These are phyloP conservation scores for Tetrapedia diversipes DNA, from an alignment of 2,888 invertebrate genomes.

Conservation along the genomic window DNA sequence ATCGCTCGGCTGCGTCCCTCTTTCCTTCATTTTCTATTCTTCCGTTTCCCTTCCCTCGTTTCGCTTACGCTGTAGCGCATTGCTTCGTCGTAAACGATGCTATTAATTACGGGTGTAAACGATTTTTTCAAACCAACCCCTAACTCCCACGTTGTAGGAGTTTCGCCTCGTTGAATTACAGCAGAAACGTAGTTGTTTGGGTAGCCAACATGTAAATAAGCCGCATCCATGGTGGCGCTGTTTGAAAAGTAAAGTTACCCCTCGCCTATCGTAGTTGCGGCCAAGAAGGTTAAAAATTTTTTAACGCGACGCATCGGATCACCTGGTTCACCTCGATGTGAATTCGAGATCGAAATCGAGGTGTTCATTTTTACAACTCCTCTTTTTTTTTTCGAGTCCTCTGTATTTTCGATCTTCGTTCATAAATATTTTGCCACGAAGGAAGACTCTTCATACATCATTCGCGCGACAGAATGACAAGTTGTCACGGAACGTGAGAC, in stretches of 20 bases:
- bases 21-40: neutral
- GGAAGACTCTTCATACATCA: neutral
- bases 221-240: neutral
- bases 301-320: slow-evolving; percentile 14
- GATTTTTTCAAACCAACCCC: slow-evolving; percentile 39
- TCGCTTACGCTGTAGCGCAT: slow-evolving; percentile 14
- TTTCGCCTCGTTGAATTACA: slow-evolving; percentile 49
- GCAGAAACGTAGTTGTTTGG: slow-evolving; percentile 22
- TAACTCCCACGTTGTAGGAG: slow-evolving; percentile 9
- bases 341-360: neutral
- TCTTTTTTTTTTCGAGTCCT: neutral
- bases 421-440: neutral
- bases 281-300: slow-evolving; percentile 28
- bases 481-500: neutral
- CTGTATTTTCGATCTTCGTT: neutral
- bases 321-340: neutral
- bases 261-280: no score
- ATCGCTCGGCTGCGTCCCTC: neutral
- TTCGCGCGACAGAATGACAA: neutral
- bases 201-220: slow-evolving; percentile 38
- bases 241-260: slow-evolving; percentile 6
- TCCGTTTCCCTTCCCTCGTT: neutral
- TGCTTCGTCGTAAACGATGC: slow-evolving; percentile 34
- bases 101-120: slow-evolving; percentile 55
- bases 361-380: neutral